Evolutionary conservation across 2,888 invertebrate species (phyloP), one percentile per base, ranked within the genome.

Genomic region (Agriopis aurantiaria): DNA sequence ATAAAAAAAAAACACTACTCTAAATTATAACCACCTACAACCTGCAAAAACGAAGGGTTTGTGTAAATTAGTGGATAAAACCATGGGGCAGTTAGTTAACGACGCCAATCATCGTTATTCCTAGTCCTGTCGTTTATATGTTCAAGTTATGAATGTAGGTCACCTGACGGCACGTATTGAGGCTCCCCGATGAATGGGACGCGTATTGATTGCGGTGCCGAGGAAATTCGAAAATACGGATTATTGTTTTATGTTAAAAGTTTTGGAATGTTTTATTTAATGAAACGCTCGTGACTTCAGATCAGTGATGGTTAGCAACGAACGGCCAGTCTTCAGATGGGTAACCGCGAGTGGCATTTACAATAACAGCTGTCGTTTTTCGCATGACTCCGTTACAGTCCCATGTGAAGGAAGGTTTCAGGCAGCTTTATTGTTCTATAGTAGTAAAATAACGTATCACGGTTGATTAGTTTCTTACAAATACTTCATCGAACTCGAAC

Each of bases 191-290:
- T 72, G 71, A 75, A 75, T 71, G 68, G 11, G 72, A 68, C 63
- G 68, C 60, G 58, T 72, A 75, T 76, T 62, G 73, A 75, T 73
- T 75, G 58, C 60, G 17, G 53, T 43, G 57, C 65, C 67, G 68
- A 65, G 61, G 61, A 46, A 59, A 11, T 48, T 60, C 61, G 53
- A 23, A 43, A 45, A 57, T 14, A 49, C 52, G 61, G n/a, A 52
- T 53, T 45, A 55, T 45, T 53, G 62, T 53, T 62, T 23, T 45
- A 41, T 41, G 14, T 7, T 6, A 41, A 55, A n/a, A 52, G 41
- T 55, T 41, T 55, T n/a, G n/a, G 9, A 41, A 55, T 40, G 11
- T 5, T 14, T 17, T 17, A 51, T 46, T 46, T 46, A 8, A 46
- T 46, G 46, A 12, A 43, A 10, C 43, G 7, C 8, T 43, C 9